These are phyloP conservation scores for Frankliniella fusca DNA, from an alignment of 2,888 invertebrate species.

Conservation along the genomic window DNA sequence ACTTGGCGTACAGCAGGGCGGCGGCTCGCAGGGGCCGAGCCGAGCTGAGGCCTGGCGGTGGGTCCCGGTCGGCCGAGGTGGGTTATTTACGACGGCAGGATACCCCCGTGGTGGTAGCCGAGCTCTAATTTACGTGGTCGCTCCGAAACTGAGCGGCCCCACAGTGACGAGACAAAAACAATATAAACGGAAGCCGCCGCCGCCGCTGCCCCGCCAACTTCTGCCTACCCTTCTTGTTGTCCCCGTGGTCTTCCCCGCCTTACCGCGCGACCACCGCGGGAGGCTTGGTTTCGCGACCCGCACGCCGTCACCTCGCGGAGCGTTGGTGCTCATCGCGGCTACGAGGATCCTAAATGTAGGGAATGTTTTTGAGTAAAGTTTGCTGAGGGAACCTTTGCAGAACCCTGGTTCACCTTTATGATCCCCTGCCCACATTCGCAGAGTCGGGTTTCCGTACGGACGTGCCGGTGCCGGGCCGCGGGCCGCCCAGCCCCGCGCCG, in stretches of 20 bases:
- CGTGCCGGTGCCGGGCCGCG: too few relatives aligned
- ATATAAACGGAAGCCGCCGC: not conserved
- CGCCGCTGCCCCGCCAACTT: not conserved
- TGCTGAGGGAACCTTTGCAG: too few relatives aligned
- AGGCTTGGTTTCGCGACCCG: too few relatives aligned
- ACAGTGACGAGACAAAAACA: not conserved
- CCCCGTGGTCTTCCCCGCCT: too few relatives aligned
- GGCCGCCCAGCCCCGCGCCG: not conserved
- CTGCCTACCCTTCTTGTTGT: not conserved
- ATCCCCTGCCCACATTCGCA: too few relatives aligned
- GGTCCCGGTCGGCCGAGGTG: not conserved
- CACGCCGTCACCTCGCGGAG: too few relatives aligned
- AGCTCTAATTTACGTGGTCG: conserved; percentile 9
- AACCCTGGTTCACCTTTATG: too few relatives aligned
- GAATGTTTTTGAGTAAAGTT: too few relatives aligned
- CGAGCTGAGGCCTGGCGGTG: not conserved
- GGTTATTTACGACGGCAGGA: not conserved
- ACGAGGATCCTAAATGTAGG: too few relatives aligned
- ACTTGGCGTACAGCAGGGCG: not conserved
- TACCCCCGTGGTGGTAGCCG: not conserved
- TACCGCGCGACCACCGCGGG: too few relatives aligned
- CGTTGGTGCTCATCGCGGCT: too few relatives aligned
- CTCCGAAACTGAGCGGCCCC: not conserved
- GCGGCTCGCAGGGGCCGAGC: not conserved
- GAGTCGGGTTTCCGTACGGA: too few relatives aligned